Evolutionary conservation across 2,113 vertebrate species (phyloP).

Genomic region (Gallinago undulata): DNA sequence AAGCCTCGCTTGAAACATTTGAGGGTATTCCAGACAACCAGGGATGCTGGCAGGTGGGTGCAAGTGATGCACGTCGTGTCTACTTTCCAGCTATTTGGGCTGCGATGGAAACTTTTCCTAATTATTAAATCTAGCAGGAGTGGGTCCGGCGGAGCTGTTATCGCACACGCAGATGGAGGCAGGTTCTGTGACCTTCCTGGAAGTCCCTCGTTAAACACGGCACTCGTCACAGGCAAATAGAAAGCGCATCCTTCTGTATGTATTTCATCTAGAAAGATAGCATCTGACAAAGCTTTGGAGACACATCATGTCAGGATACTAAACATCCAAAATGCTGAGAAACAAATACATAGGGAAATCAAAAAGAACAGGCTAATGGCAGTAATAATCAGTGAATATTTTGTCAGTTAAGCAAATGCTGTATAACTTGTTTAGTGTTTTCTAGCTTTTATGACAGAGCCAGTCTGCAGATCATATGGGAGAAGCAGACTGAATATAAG

Average conservation of each 20-base stretch:
- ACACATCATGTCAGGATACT: conserved; percentile 44
- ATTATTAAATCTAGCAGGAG: background rate
- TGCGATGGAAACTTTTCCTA: background rate
- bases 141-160: background rate
- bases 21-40: background rate
- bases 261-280: conserved; percentile 47
- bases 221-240: background rate
- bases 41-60: background rate
- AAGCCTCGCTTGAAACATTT: background rate
- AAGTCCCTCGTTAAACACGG: background rate
- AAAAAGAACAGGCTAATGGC: conserved; percentile 63
- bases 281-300: conserved; percentile 62
- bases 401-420: conserved; percentile 66
- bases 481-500: conserved; percentile 70
- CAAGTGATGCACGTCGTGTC: rapidly evolving
- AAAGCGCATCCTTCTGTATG: conserved; percentile 32
- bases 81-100: background rate
- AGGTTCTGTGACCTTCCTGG: conserved; percentile 17
- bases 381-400: conserved; percentile 69
- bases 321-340: conserved; percentile 51
- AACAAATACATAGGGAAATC: conserved; percentile 64
- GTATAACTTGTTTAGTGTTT: conserved; percentile 64
- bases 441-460: conserved; percentile 66
- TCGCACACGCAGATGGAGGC: background rate
- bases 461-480: conserved; percentile 71